Conservation (phyloP, 2,797 vertebrate genomes). For the Chrysolophus pictus region DNA sequence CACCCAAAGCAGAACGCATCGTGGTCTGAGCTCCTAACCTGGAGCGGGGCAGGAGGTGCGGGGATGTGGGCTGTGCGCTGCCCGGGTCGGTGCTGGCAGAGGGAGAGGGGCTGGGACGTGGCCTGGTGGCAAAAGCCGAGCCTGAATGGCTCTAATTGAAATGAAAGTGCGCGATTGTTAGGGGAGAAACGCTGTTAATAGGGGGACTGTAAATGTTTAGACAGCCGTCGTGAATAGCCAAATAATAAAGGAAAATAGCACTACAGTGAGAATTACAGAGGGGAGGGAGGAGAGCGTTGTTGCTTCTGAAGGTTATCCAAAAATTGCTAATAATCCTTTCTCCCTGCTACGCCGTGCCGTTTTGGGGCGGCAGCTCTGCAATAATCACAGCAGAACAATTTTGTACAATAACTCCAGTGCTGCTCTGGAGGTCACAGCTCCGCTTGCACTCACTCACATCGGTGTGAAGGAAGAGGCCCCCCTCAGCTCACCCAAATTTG, state of each 20-base stretch:
- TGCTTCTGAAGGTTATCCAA: constrained; percentile 65
- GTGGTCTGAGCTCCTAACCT: too few species aligned
- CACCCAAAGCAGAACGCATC: constrained; percentile 57
- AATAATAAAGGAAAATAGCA: constrained; percentile 76
- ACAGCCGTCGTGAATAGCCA: constrained; percentile 77
- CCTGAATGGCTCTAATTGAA: constrained; percentile 83
- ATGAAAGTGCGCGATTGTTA: constrained; percentile 79
- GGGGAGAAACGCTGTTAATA: constrained; percentile 75
- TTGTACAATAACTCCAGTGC: constrained; percentile 56
- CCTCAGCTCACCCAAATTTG: constrained; percentile 41
- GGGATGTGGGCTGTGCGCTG: constrained; percentile 22
- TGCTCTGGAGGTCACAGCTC: constrained; percentile 56
- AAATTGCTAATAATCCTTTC: constrained; percentile 62
- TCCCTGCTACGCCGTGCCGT: background rate
- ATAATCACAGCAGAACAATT: constrained; percentile 65
- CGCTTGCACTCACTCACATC: constrained; percentile 63
- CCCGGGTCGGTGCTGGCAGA: constrained; percentile 60
- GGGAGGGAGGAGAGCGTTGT: constrained; percentile 19
- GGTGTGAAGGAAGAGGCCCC: constrained; percentile 57
- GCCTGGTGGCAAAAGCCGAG: constrained; percentile 72
- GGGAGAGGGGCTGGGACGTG: constrained; percentile 67
- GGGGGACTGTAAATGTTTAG: constrained; percentile 82
- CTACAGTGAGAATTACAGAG: constrained; percentile 66
- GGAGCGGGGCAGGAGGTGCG: background rate
- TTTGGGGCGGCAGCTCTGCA: constrained; percentile 48